Conservation (phyloP, 2,888 invertebrate species). For the Tipula unca region DNA sequence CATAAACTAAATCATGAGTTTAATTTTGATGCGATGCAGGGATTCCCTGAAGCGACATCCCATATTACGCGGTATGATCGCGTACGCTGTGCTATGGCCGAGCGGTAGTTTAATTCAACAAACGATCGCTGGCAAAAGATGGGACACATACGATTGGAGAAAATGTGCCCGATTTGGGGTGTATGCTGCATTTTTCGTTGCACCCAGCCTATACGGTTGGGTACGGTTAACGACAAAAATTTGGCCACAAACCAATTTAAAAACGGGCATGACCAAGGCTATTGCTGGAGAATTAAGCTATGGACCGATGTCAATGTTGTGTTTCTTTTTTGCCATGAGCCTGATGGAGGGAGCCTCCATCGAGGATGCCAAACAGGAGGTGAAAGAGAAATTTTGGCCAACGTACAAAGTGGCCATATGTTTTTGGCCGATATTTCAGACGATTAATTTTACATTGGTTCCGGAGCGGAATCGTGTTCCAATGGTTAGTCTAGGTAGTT, state of each 20-base stretch:
- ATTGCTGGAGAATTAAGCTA: slow-evolving; percentile 65
- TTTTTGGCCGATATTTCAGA: slow-evolving; percentile 65
- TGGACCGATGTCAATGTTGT: slow-evolving; percentile 65
- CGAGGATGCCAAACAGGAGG: slow-evolving; percentile 56
- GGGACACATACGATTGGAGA: slow-evolving; percentile 58
- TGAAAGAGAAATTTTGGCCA: slow-evolving; percentile 61
- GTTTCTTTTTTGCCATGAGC: slow-evolving; percentile 70
- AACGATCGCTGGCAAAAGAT: slow-evolving; percentile 54
- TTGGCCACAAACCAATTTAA: slow-evolving; percentile 64
- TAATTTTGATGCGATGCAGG: too few relatives aligned
- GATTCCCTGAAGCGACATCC: slow-evolving; percentile 36
- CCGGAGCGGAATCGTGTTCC: slow-evolving; percentile 65
- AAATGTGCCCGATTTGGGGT: slow-evolving; percentile 64
- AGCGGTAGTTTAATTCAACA: slow-evolving; percentile 64
- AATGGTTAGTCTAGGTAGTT: slow-evolving; percentile 62
- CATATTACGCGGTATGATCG: slow-evolving; percentile 52
- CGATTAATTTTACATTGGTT: slow-evolving; percentile 61
- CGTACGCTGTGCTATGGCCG: slow-evolving; percentile 66
- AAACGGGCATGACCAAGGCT: slow-evolving; percentile 59
- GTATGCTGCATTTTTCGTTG: slow-evolving; percentile 73
- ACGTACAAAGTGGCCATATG: slow-evolving; percentile 56
- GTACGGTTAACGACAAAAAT: slow-evolving; percentile 63
- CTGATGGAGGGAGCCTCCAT: slow-evolving; percentile 60
- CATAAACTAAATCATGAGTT: slow-evolving; percentile 17
- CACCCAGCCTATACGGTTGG: slow-evolving; percentile 74